Conservation (phyloP, 2,797 vertebrate genomes). For the Melanotaenia pygmaea region DNA sequence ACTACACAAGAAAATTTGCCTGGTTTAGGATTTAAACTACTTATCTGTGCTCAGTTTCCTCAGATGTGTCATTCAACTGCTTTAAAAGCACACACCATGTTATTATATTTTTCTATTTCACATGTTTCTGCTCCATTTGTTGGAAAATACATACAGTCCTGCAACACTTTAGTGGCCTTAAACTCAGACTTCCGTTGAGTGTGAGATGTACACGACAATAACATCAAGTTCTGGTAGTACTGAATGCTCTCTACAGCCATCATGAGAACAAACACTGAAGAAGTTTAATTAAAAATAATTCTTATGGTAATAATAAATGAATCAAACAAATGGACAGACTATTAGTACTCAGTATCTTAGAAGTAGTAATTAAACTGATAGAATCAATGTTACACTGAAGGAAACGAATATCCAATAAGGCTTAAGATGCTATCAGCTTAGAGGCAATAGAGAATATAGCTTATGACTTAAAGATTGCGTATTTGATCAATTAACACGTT, state of each 20-base stretch:
- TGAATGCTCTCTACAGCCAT: not conserved
- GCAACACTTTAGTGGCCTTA: not conserved
- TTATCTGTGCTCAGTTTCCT: conserved; percentile 13
- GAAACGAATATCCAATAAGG: conserved; percentile 3
- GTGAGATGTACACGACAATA: not conserved
- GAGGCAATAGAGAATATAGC: not conserved
- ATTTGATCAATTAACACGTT: conserved; percentile 12
- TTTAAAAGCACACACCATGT: conserved; percentile 14
- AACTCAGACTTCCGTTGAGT: conserved; percentile 7
- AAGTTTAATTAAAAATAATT: not conserved
- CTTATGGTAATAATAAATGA: conserved; percentile 1
- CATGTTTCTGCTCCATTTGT: conserved; percentile 9
- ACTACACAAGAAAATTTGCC: not conserved
- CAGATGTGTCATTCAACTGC: not conserved
- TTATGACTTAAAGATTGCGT: conserved; percentile 2
- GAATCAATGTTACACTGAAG: conserved; percentile 14
- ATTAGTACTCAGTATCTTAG: not conserved
- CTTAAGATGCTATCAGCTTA: conserved; percentile 12
- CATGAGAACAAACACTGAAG: not conserved
- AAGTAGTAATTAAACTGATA: conserved; percentile 4
- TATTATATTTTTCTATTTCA: conserved; percentile 1
- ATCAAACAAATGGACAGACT: not conserved
- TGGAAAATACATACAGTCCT: conserved; percentile 1
- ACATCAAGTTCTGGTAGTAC: not conserved
- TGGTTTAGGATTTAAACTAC: conserved; percentile 1